These are phyloP conservation scores for Rallus limicola DNA, from an alignment of 2,113 vertebrate genomes.

Conservation along the genomic window DNA sequence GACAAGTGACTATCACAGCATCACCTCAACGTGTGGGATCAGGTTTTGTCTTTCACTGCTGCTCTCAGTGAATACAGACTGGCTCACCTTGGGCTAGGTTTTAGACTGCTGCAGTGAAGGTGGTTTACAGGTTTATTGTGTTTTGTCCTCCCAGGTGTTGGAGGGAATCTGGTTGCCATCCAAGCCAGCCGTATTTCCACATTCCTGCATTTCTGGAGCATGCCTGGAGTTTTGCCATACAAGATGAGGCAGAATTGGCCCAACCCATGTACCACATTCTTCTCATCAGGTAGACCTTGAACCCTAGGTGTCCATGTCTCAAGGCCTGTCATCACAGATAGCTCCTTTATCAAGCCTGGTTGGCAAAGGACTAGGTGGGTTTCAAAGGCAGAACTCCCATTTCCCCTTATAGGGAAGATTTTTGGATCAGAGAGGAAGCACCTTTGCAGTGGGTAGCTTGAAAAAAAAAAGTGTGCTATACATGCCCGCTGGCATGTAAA, in stretches of 20 bases:
- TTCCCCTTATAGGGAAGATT: background rate
- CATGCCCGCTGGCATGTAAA: background rate
- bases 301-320: background rate
- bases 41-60: background rate
- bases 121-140: background rate
- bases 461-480: background rate
- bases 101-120: background rate
- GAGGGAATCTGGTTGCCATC: conserved; percentile 95
- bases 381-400: conserved; percentile 1
- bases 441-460: background rate
- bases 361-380: background rate
- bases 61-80: background rate
- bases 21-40: background rate
- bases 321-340: background rate
- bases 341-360: background rate
- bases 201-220: conserved; percentile 90
- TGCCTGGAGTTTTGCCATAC: conserved; percentile 89
- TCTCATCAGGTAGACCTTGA: conserved; percentile 84
- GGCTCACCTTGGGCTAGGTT: background rate
- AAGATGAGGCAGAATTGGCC: conserved; percentile 92
- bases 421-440: background rate
- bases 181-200: conserved; percentile 96
- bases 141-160: conserved; percentile 81
- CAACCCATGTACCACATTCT: conserved; percentile 87
- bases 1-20: background rate